These are phyloP conservation scores for Carduelis carduelis DNA, from an alignment of 2,797 vertebrate genomes.

Conservation along the genomic window DNA sequence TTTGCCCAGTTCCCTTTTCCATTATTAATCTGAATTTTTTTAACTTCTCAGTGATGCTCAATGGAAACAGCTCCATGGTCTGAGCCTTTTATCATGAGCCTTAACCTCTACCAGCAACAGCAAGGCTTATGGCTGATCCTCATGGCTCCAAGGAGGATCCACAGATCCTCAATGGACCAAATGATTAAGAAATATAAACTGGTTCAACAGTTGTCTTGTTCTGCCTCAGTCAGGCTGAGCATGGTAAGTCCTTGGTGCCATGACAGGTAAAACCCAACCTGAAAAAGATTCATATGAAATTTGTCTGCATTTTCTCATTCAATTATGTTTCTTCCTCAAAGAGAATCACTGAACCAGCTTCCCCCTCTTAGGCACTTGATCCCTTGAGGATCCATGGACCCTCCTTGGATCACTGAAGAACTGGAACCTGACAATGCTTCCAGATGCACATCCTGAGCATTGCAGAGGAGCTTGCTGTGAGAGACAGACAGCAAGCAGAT, in stretches of 20 bases:
- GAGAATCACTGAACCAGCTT: fast-evolving
- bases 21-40: not conserved
- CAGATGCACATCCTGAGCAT: fast-evolving
- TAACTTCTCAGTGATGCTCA: not conserved
- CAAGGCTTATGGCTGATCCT: not conserved
- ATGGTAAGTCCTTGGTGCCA: too few relatives aligned
- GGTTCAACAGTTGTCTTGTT: not conserved
- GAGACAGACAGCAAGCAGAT: too few relatives aligned
- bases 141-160: not conserved
- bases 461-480: not conserved
- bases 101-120: not conserved
- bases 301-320: not conserved
- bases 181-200: not conserved
- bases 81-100: not conserved
- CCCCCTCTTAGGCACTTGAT: not conserved
- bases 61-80: not conserved
- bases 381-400: not conserved
- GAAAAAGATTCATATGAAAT: not conserved
- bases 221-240: not conserved
- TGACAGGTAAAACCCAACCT: not conserved
- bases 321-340: not conserved
- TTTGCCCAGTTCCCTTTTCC: not conserved
- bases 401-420: not conserved
- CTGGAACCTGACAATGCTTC: fast-evolving
- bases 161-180: not conserved